Percentiles rank a stretch among this genome's conserved stretches.
These are phyloP conservation scores for Hydropsyche betteni DNA, from an alignment of 2,888 invertebrate species.

Conservation along the genomic window DNA sequence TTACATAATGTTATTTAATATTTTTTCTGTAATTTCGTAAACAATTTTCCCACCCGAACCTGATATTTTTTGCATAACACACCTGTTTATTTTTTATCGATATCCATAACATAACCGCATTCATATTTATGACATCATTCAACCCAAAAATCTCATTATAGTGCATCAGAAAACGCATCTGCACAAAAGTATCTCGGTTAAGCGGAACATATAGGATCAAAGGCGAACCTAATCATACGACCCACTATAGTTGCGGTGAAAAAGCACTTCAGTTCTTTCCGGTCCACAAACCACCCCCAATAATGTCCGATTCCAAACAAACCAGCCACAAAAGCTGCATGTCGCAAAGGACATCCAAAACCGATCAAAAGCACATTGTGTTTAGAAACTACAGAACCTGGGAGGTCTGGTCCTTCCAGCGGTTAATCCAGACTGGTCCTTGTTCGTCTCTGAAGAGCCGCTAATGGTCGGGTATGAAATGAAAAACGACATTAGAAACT, in stretches of 20 bases:
- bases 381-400: not conserved
- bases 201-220: too few relatives aligned
- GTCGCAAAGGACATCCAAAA: not conserved
- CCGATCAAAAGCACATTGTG: constrained; percentile 11
- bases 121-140: too few relatives aligned
- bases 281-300: not conserved
- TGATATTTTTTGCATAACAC: too few relatives aligned
- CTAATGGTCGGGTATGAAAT: constrained; percentile 23
- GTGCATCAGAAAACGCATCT: too few relatives aligned
- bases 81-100: too few relatives aligned
- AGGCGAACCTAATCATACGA: too few relatives aligned
- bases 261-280: not conserved
- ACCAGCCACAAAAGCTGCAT: not conserved
- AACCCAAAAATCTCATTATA: too few relatives aligned
- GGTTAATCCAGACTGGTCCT: constrained; percentile 15
- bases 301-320: not conserved
- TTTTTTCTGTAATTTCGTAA: too few relatives aligned
- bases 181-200: too few relatives aligned
- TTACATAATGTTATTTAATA: too few relatives aligned
- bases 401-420: constrained; percentile 17
- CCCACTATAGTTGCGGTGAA: not conserved
- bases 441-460: not conserved
- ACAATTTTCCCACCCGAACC: too few relatives aligned
- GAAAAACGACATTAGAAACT: constrained; percentile 37
- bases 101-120: too few relatives aligned